These are phyloP conservation scores for Triplophysa rosa DNA, from an alignment of 2,113 vertebrate genomes.

Conservation along the genomic window DNA sequence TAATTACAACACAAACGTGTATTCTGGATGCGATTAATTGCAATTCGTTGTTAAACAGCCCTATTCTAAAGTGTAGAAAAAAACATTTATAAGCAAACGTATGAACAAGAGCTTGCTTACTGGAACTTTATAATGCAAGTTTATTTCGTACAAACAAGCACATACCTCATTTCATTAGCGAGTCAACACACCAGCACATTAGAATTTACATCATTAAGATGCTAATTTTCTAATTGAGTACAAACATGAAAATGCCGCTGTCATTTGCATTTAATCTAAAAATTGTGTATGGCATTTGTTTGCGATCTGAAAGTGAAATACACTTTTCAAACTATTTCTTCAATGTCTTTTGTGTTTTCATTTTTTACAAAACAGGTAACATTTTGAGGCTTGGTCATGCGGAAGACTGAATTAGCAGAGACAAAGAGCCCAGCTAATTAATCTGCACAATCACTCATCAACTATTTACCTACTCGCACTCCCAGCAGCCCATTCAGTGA, in stretches of 20 bases:
- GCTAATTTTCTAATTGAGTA: constrained; percentile 21
- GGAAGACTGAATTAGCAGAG: constrained; percentile 44
- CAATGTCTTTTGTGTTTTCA: background rate
- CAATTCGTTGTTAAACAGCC: too few species aligned
- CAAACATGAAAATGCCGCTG: constrained; percentile 13
- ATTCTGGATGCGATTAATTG: too few species aligned
- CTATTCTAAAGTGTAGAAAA: too few species aligned
- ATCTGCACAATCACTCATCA: constrained; percentile 44
- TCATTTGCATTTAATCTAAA: constrained; percentile 25
- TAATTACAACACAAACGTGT: too few species aligned
- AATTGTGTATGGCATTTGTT: constrained; percentile 1
- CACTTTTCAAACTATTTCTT: background rate
- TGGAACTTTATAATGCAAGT: background rate
- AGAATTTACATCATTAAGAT: constrained; percentile 38
- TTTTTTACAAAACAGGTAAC: constrained; percentile 27
- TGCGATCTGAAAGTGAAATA: background rate
- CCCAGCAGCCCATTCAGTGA: constrained; percentile 32
- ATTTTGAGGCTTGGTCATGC: constrained; percentile 32
- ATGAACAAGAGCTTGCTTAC: too few species aligned
- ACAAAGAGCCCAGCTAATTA: constrained; percentile 51
- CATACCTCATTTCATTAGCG: background rate
- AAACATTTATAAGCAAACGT: too few species aligned
- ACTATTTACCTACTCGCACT: constrained; percentile 38
- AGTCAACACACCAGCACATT: constrained; percentile 22
- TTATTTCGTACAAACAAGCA: constrained; percentile 10